Percentiles rank a stretch among this genome's conserved stretches.
Evolutionary conservation across 92 coral and sea anemone genomes (phyloP).

Genomic region (Anthopleura xanthogrammica): DNA sequence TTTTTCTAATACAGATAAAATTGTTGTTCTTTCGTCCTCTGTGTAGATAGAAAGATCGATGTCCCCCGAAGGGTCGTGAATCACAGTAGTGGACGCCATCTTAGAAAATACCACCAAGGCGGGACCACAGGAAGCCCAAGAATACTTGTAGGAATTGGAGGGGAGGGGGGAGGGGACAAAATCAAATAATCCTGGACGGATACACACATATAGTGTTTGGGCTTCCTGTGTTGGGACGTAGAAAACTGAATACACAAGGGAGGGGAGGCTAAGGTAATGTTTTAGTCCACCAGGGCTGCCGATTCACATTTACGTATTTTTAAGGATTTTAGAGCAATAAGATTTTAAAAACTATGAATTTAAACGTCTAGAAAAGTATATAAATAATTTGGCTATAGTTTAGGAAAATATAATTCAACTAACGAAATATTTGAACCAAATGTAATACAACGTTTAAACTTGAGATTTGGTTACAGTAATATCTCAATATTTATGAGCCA

Average conservation of each 20-base stretch:
- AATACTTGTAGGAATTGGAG: neutral
- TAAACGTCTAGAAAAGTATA: neutral
- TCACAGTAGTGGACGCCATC: constrained; percentile 79
- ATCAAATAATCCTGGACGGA: no score
- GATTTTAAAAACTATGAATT: no score
- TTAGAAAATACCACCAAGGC: constrained; percentile 23
- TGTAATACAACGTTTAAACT: neutral
- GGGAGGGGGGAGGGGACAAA: no score
- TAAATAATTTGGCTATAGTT: neutral
- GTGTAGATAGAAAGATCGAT: constrained; percentile 84
- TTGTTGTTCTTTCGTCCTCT: constrained; percentile 83
- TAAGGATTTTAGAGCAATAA: no score
- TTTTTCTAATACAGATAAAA: constrained; percentile 86
- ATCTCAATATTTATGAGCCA: neutral
- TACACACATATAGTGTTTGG: no score
- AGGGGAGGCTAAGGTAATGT: no score
- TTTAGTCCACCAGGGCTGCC: no score
- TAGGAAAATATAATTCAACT: neutral
- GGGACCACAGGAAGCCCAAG: constrained; percentile 8
- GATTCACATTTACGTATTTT: no score
- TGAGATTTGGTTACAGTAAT: no score
- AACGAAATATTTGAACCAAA: neutral
- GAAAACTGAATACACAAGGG: no score
- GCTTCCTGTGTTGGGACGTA: no score
- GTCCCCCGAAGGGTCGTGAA: constrained; percentile 79